Conservation (phyloP, 2,888 invertebrate species). For the Lordiphosa andalusiaca region DNA sequence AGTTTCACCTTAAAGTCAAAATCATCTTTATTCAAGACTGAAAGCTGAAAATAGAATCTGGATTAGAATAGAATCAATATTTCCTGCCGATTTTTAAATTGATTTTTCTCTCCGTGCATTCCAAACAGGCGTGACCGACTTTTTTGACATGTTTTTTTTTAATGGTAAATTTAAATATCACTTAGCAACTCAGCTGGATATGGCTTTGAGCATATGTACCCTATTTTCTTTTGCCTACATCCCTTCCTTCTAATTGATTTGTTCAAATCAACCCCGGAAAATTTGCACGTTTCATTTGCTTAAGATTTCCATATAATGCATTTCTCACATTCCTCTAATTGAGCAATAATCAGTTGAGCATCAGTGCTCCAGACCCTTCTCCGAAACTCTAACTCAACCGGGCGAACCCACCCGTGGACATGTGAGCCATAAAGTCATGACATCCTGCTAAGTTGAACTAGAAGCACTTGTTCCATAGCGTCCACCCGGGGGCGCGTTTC, state of each 20-base stretch:
- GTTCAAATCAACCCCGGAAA: constrained; percentile 16
- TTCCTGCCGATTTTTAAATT: no score
- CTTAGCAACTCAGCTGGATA: constrained; percentile 32
- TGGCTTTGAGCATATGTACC: constrained; percentile 10
- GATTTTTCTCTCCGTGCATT: no score
- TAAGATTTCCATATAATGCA: constrained; percentile 43
- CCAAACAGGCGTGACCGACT: no score
- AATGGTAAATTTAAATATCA: not conserved
- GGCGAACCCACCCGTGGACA: constrained; percentile 29
- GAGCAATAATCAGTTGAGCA: constrained; percentile 46
- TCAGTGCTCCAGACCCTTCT: constrained; percentile 14
- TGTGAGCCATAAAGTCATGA: constrained; percentile 34
- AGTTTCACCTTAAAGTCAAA: no score
- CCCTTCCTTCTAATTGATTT: constrained; percentile 19
- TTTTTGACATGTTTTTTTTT: no score
- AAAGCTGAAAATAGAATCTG: no score
- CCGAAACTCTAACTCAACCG: not conserved
- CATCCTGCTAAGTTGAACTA: constrained; percentile 62
- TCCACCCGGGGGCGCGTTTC: constrained; percentile 27
- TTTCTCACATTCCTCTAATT: constrained; percentile 54
- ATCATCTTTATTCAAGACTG: no score
- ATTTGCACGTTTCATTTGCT: constrained; percentile 4
- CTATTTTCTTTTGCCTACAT: constrained; percentile 15
- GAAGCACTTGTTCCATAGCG: constrained; percentile 65
- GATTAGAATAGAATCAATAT: no score